Conservation (phyloP, 2,888 invertebrate species). For the Harpalus rufipes region DNA sequence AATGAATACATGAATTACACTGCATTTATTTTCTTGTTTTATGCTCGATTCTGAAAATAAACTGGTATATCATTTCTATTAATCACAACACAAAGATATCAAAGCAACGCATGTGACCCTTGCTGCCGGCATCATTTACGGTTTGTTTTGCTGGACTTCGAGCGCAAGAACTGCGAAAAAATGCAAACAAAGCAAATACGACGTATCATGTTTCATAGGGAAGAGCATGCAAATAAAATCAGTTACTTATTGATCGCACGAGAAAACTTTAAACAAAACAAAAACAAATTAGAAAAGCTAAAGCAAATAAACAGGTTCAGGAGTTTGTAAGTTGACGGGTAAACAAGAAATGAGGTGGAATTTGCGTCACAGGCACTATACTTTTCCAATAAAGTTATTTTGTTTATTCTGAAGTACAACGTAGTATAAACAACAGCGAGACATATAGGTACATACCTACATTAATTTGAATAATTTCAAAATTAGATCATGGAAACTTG, state of each 20-base stretch:
- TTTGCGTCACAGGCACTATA: neutral
- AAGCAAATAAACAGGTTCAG: constrained; percentile 19
- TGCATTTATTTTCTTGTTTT: neutral
- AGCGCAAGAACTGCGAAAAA: constrained; percentile 17
- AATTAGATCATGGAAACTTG: no score
- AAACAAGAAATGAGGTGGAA: neutral
- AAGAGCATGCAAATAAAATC: constrained; percentile 20
- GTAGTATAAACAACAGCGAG: neutral
- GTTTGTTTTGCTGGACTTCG: constrained; percentile 28
- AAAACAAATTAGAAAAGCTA: neutral
- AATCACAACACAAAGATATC: neutral
- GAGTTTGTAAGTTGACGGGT: constrained; percentile 12
- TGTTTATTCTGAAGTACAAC: neutral
- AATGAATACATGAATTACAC: no score
- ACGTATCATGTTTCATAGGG: constrained; percentile 6
- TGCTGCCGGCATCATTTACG: neutral
- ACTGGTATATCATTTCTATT: neutral
- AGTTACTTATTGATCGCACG: constrained; percentile 8
- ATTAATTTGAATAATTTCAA: no score
- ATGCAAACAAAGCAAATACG: constrained; percentile 25
- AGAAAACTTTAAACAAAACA: constrained; percentile 14
- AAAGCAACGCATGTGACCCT: constrained; percentile 15
- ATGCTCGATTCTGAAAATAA: neutral
- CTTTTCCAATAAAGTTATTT: neutral
- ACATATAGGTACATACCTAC: no score